phyloP scores from a whole-genome alignment of 2,113 vertebrate genomes.

The Calonectris borealis region DNA sequence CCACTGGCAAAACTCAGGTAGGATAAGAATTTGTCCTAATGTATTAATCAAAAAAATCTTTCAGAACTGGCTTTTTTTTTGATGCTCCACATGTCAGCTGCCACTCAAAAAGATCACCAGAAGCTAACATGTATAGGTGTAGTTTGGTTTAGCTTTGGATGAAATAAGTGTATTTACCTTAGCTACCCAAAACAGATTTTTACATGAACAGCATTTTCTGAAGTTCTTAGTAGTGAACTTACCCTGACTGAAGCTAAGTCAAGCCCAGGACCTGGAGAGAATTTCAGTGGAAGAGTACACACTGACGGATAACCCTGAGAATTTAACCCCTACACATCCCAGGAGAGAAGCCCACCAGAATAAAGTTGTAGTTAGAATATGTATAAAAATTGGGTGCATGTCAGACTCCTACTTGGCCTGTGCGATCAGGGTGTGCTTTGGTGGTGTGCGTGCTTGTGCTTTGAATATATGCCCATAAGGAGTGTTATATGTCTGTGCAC shows the following conservation, averaged over 20 bases:
- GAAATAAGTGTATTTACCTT: background rate
- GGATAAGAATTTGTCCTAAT: background rate
- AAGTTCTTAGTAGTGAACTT: background rate
- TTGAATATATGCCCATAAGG: background rate
- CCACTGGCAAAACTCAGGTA: background rate
- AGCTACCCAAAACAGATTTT: background rate
- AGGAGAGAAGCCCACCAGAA: background rate
- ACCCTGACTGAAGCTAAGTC: background rate
- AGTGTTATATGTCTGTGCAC: background rate
- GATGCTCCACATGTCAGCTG: background rate
- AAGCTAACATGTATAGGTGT: background rate
- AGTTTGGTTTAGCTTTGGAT: background rate
- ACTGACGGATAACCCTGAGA: background rate
- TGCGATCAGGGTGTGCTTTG: background rate
- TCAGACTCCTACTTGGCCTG: background rate
- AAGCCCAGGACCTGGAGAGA: background rate
- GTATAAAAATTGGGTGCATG: background rate
- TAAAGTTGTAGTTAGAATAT: background rate
- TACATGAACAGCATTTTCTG: background rate
- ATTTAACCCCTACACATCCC: background rate
- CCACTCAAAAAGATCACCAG: background rate
- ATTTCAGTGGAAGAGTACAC: background rate
- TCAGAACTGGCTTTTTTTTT: background rate
- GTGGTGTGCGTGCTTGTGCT: background rate
- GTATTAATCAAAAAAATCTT: background rate